Evolutionary conservation across 2,113 vertebrate species (phyloP).

Genomic region (Gobio gobio): DNA sequence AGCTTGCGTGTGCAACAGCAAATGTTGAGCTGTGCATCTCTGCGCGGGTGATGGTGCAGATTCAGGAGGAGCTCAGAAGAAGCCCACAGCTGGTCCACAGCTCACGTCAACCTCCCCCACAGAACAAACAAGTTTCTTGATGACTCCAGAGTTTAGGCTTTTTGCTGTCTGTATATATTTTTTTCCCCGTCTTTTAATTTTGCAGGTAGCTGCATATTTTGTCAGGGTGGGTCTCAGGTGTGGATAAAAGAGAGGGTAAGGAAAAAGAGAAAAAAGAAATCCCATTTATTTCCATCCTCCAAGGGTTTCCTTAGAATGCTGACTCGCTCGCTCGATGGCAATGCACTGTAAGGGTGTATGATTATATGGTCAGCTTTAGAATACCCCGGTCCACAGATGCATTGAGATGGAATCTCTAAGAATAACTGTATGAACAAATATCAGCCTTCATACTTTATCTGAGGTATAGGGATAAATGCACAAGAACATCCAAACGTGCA

Average conservation of each 20-base stretch:
- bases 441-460: background rate
- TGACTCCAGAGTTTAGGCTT: conserved; percentile 72
- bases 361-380: conserved; percentile 63
- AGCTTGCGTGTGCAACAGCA: conserved; percentile 53
- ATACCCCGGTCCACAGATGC: conserved; percentile 32
- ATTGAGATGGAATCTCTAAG: conserved; percentile 41
- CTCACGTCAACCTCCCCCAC: conserved; percentile 52
- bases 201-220: conserved; percentile 77
- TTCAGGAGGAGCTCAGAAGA: conserved; percentile 27
- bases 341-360: conserved; percentile 58
- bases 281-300: conserved; percentile 69
- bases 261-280: conserved; percentile 42
- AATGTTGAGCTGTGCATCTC: conserved; percentile 47
- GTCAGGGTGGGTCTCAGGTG: conserved; percentile 74
- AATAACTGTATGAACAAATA: conserved; percentile 34
- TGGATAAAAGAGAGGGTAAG: conserved; percentile 59
- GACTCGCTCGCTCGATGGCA: conserved; percentile 62
- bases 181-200: conserved; percentile 63
- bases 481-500: background rate
- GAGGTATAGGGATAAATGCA: background rate
- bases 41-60: conserved; percentile 39
- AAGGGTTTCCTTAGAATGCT: conserved; percentile 70
- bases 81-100: conserved; percentile 64
- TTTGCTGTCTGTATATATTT: conserved; percentile 66
- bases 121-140: conserved; percentile 72